A percentile compares a stretch with the other conserved stretches of the same genome.
phyloP scores from a whole-genome alignment of 2,113 vertebrate species.

The Vulpes ferrilata region DNA sequence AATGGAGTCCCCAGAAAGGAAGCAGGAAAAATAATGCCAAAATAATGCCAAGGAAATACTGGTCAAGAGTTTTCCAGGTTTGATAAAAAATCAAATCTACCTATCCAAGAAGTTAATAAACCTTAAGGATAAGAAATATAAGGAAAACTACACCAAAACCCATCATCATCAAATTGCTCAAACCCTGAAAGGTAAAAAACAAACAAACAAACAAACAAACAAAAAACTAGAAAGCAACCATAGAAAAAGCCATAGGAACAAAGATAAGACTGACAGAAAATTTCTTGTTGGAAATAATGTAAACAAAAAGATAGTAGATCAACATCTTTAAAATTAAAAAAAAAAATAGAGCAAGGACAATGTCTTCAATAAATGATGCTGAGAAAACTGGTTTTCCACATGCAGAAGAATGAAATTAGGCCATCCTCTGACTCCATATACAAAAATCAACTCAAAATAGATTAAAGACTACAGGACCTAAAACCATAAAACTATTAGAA shows the following conservation, averaged over 20 bases:
- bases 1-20: background rate
- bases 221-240: background rate
- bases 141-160: background rate
- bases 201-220: background rate
- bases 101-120: constrained; percentile 20
- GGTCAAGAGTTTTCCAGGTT: background rate
- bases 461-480: background rate
- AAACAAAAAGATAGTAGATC: background rate
- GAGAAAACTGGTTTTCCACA: background rate
- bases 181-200: background rate
- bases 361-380: background rate
- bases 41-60: background rate
- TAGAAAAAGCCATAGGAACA: background rate
- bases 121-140: background rate
- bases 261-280: background rate
- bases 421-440: background rate
- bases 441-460: background rate
- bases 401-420: background rate
- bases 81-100: background rate
- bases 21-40: constrained; percentile 3
- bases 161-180: background rate
- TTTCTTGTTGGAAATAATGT: background rate
- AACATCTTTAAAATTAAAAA: background rate
- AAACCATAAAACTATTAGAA: background rate
- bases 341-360: background rate